phyloP scores from a whole-genome alignment of 2,888 invertebrate species.

The Dendrolimus pini region DNA sequence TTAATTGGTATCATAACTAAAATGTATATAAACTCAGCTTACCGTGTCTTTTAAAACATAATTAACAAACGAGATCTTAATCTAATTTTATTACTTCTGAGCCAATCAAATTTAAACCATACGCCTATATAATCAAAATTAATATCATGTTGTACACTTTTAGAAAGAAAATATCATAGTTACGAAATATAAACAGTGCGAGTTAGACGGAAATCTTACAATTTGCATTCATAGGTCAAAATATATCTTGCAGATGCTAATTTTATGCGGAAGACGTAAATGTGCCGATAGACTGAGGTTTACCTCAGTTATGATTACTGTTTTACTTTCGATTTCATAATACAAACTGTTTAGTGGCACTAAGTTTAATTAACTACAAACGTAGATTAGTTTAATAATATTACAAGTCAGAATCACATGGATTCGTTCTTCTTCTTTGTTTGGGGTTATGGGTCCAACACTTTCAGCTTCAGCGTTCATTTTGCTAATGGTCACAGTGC shows the following conservation, averaged over 20 bases:
- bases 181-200: slow-evolving; percentile 29
- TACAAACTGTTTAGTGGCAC: not conserved
- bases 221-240: slow-evolving; percentile 41
- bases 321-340: slow-evolving; percentile 26
- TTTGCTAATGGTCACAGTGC: too few relatives aligned
- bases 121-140: not conserved
- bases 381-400: too few relatives aligned
- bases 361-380: too few relatives aligned
- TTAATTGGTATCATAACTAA: not conserved
- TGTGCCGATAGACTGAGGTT: slow-evolving; percentile 16
- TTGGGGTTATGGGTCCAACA: too few relatives aligned
- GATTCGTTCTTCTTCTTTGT: too few relatives aligned
- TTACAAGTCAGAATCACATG: too few relatives aligned
- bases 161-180: slow-evolving; percentile 9
- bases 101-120: too few relatives aligned
- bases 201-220: slow-evolving; percentile 34
- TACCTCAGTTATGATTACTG: slow-evolving; percentile 9
- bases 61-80: not conserved
- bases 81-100: too few relatives aligned
- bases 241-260: slow-evolving; percentile 33
- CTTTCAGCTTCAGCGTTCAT: too few relatives aligned
- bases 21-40: not conserved
- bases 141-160: not conserved
- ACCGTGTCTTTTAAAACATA: not conserved
- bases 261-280: slow-evolving; percentile 33